Conservation (phyloP, 1,140 invertebrate species). For the Drosophila pseudoobscura region DNA sequence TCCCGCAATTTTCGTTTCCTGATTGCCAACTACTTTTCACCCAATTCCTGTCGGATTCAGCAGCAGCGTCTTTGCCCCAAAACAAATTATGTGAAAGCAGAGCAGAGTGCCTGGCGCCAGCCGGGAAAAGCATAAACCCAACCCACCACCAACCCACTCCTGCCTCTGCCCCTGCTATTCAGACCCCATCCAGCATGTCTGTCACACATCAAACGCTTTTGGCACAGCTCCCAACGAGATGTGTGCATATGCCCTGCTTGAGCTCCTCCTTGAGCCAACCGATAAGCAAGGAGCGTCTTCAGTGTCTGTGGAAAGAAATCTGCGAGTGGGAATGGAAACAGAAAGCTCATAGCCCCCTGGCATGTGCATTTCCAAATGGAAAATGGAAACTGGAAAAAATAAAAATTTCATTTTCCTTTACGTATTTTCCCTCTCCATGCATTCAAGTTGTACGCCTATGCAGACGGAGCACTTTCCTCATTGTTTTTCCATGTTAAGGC, state of each 20-base stretch:
- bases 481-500: constrained; percentile 55
- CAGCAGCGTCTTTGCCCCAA: constrained; percentile 16
- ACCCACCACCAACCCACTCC: neutral
- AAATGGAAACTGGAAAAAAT: constrained; percentile 15
- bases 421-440: constrained; percentile 8
- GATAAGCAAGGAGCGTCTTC: constrained; percentile 1
- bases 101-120: constrained; percentile 29
- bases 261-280: neutral
- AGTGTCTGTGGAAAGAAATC: constrained; percentile 27
- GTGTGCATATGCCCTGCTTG: constrained; percentile 4
- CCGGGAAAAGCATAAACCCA: constrained; percentile 1
- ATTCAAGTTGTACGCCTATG: constrained; percentile 33
- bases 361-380: constrained; percentile 41
- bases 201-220: constrained; percentile 53
- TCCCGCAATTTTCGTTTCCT: constrained; percentile 50
- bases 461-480: constrained; percentile 65
- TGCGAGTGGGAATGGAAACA: constrained; percentile 17
- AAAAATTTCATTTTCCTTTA: constrained; percentile 17
- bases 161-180: no score
- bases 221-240: constrained; percentile 48
- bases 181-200: constrained; percentile 13
- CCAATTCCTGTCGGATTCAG: constrained; percentile 39
- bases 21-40: constrained; percentile 51
- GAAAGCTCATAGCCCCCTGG: neutral
- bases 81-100: constrained; percentile 4